phyloP scores from a whole-genome alignment of 2,888 invertebrate genomes.

The Eristalis pertinax region DNA sequence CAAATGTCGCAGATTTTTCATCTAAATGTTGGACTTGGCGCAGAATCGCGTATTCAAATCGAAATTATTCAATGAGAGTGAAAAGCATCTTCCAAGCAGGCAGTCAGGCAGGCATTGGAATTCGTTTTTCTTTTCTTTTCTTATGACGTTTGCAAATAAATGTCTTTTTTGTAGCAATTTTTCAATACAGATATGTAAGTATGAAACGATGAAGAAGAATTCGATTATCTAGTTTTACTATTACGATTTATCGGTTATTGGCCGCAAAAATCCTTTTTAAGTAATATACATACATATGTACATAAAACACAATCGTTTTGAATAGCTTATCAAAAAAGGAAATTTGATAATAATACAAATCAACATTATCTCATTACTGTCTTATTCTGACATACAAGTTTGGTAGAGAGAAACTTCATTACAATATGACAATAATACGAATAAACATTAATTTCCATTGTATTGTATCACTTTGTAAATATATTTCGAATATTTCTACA shows the following conservation, averaged over 20 bases:
- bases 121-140: slow-evolving; percentile 42
- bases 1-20: slow-evolving; percentile 81
- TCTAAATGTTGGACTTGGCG: slow-evolving; percentile 72
- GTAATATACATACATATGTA: slow-evolving; percentile 73
- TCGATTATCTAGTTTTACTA: slow-evolving; percentile 42
- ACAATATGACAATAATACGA: neutral
- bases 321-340: too few species aligned
- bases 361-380: slow-evolving; percentile 3
- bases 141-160: slow-evolving; percentile 54
- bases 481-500: too few species aligned
- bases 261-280: slow-evolving; percentile 38
- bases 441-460: slow-evolving; percentile 3
- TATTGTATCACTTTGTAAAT: too few species aligned
- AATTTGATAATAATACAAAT: neutral
- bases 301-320: slow-evolving; percentile 71
- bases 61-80: slow-evolving; percentile 80
- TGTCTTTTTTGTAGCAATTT: slow-evolving; percentile 45
- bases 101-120: slow-evolving; percentile 35
- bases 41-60: slow-evolving; percentile 76
- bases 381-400: too few species aligned
- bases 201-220: slow-evolving; percentile 45
- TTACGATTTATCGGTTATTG: slow-evolving; percentile 63
- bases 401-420: too few species aligned
- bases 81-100: slow-evolving; percentile 64
- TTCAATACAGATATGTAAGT: slow-evolving; percentile 41